Evolutionary conservation across 2,113 vertebrate genomes (phyloP).

Genomic region (Eubucco bourcierii): DNA sequence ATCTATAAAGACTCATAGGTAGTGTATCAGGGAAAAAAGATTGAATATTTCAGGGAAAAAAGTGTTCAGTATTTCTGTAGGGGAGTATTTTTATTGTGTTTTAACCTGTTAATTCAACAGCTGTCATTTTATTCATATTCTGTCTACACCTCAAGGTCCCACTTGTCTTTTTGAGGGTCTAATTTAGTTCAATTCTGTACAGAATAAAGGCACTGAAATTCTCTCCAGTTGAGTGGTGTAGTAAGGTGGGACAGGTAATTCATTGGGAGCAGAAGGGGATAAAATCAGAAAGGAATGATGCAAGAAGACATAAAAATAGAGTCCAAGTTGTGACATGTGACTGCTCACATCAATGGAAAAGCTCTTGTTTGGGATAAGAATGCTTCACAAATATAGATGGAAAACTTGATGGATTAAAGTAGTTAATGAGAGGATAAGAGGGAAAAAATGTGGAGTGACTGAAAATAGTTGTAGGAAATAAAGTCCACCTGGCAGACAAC

Average conservation of each 20-base stretch:
- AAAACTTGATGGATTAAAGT: not conserved
- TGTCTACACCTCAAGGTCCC: not conserved
- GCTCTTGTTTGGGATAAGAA: not conserved
- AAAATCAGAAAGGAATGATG: not conserved
- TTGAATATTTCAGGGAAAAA: not conserved
- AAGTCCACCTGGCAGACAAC: not conserved
- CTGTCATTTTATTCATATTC: not conserved
- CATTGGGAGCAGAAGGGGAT: not conserved
- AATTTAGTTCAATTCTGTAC: not conserved
- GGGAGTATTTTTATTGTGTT: not conserved
- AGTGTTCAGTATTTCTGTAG: not conserved
- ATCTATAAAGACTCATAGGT: not conserved
- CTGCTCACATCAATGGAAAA: not conserved
- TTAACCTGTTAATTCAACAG: not conserved
- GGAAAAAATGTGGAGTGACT: not conserved
- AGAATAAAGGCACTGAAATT: not conserved
- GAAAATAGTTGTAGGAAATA: not conserved
- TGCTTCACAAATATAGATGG: not conserved
- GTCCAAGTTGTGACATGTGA: not conserved
- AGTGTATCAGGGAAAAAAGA: not conserved
- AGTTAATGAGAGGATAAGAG: not conserved
- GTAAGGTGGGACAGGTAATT: not conserved
- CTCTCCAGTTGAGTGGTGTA: not conserved
- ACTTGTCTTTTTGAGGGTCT: not conserved
- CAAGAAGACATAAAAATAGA: not conserved